Base-by-base conservation (phyloP, 2,113 vertebrate species). In the Pyxicephalus adspersus region DNA sequence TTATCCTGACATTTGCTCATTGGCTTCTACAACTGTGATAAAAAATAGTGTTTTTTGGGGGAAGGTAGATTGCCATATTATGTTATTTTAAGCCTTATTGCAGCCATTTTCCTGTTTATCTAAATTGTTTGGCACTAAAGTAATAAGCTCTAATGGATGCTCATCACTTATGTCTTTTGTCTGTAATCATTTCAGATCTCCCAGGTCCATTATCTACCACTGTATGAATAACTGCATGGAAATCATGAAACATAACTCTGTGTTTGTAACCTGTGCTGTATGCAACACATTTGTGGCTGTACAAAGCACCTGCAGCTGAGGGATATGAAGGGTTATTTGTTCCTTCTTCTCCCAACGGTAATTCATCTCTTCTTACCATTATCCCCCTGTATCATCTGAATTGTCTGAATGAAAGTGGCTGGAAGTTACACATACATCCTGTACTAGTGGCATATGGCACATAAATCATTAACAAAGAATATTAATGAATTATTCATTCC, bases 401-500 rank as follows among this genome's bases (percentile, higher is more conserved):
- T 84, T 77, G 85, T 89, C 78, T 55, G 51, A 78, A 54, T 3
- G 0, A 72, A 87, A 77, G 83, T 84, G 78, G 65, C 0, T 0
- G 45, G 61, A 51, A 63, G 55, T 64, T 65, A 84, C 82, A 79
- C 81, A 84, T 22, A 83, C 19, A 55, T 77, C 85, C 87, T 83
- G 1, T 81, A 22, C 31, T 83, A 4, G 0, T 83, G 86, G 88
- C 94, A 96, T 93, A 95, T 93, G 95, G 93, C 87, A 89, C 88
- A 94, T 95, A 92, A 95, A 95, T 95, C 90, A 95, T 94, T 94
- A 89, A 94, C 85, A 90, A 83, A 86, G 87, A 85, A 85, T 83
- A 87, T 84, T 84, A 88, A 95, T 96, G 85, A 96, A 96, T 93
- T 94, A 95, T 94, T 95, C 91, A 95, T 94, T 87, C 85, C 84